These are phyloP conservation scores for Epinotia ramella DNA, from an alignment of 2,888 invertebrate genomes.

Conservation along the genomic window DNA sequence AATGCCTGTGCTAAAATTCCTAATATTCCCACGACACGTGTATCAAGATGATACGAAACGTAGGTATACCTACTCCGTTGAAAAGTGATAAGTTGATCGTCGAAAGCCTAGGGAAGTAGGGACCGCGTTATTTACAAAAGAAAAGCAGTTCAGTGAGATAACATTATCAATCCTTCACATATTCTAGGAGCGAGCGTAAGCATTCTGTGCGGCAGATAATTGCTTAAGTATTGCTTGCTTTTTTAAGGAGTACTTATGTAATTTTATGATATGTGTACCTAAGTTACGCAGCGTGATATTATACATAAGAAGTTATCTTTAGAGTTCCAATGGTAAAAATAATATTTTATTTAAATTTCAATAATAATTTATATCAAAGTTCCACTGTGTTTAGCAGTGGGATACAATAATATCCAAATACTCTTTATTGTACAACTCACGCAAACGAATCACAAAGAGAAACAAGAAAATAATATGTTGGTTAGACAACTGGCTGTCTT, in stretches of 20 bases:
- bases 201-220: constrained; percentile 14
- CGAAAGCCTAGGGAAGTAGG: constrained; percentile 20
- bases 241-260: neutral
- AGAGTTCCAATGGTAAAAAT: neutral
- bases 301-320: neutral
- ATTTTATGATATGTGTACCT: neutral
- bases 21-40: too few species aligned
- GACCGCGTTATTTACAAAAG: constrained; percentile 6
- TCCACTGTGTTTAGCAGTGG: too few species aligned
- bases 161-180: constrained; percentile 28
- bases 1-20: too few species aligned
- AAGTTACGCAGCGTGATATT: neutral
- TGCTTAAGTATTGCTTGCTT: constrained; percentile 15
- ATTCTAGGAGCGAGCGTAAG: neutral
- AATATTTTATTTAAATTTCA: too few species aligned
- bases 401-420: too few species aligned
- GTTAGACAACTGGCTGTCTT: too few species aligned
- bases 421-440: too few species aligned
- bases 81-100: constrained; percentile 6
- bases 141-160: constrained; percentile 13
- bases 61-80: neutral
- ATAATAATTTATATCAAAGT: too few species aligned
- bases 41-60: neutral
- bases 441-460: too few species aligned
- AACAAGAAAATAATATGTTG: too few species aligned